Evolutionary conservation across 2,888 invertebrate genomes (phyloP).

Genomic region (Frankliniella intonsa): DNA sequence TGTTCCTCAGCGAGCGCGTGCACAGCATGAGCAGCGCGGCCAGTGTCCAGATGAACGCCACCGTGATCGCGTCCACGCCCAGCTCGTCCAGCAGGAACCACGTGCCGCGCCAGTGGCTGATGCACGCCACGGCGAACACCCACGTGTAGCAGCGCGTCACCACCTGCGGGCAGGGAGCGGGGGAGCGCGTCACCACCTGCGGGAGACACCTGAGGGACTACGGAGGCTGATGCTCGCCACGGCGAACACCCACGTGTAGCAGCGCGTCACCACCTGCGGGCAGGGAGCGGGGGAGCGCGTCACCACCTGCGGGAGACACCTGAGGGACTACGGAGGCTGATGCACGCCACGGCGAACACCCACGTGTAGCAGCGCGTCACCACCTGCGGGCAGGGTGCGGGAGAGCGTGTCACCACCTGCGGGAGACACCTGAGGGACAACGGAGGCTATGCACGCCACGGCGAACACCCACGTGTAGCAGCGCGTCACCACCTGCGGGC

Average conservation of each 20-base stretch:
- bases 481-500: conserved; percentile 34
- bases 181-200: no score
- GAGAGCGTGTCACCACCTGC: no score
- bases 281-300: no score
- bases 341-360: conserved; percentile 50
- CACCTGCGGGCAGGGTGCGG: conserved; percentile 30
- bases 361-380: conserved; percentile 45
- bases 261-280: conserved; percentile 34
- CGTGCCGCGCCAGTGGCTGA: conserved; percentile 54
- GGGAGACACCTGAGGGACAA: no score
- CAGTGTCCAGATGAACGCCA: conserved; percentile 34
- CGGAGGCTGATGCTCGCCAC: conserved; percentile 52
- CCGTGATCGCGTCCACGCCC: conserved; percentile 36
- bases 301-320: no score
- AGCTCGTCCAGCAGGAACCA: conserved; percentile 48
- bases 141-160: conserved; percentile 45
- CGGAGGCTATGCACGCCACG: conserved; percentile 52
- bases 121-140: conserved; percentile 50
- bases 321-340: conserved; percentile 55
- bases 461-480: conserved; percentile 50
- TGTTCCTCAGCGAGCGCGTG: conserved; percentile 15
- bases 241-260: conserved; percentile 50
- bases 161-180: conserved; percentile 24
- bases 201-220: no score
- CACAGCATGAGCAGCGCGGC: conserved; percentile 36